Conservation (phyloP, 1,140 invertebrate species). For the Rhizoglyphus robini region DNA sequence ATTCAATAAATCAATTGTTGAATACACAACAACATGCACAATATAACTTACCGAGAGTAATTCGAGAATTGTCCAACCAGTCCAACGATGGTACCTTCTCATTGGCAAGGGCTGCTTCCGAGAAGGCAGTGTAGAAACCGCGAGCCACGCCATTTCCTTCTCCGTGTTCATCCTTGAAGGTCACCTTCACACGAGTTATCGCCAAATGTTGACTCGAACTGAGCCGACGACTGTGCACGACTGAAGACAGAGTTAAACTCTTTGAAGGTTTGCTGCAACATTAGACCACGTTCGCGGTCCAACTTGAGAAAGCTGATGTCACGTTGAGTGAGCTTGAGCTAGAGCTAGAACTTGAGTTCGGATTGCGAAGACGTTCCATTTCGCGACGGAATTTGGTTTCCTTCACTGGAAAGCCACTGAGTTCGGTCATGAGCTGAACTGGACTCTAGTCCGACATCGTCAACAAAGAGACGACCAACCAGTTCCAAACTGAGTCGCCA, state of each 20-base stretch:
- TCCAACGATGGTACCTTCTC: slow-evolving; percentile 86
- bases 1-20: background rate
- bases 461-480: slow-evolving; percentile 94
- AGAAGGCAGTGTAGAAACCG: slow-evolving; percentile 95
- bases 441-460: slow-evolving; percentile 89
- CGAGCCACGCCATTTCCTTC: slow-evolving; percentile 95
- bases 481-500: slow-evolving; percentile 85
- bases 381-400: slow-evolving; percentile 89
- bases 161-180: slow-evolving; percentile 98
- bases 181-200: slow-evolving; percentile 78
- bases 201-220: slow-evolving; percentile 54
- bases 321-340: slow-evolving; percentile 53
- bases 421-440: slow-evolving; percentile 86
- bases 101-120: slow-evolving; percentile 65
- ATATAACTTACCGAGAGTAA: background rate
- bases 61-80: slow-evolving; percentile 31
- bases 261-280: slow-evolving; percentile 86
- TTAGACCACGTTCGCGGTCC: slow-evolving; percentile 72
- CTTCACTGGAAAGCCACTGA: slow-evolving; percentile 93
- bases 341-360: slow-evolving; percentile 29
- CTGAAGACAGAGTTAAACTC: slow-evolving; percentile 89
- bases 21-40: background rate
- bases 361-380: slow-evolving; percentile 92
- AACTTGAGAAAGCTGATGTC: slow-evolving; percentile 79
- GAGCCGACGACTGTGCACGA: slow-evolving; percentile 54